A percentile compares a stretch with the other conserved stretches of the same genome.
These are phyloP conservation scores for Cerceris ruficornis DNA, from an alignment of 2,888 invertebrate species.

Conservation along the genomic window DNA sequence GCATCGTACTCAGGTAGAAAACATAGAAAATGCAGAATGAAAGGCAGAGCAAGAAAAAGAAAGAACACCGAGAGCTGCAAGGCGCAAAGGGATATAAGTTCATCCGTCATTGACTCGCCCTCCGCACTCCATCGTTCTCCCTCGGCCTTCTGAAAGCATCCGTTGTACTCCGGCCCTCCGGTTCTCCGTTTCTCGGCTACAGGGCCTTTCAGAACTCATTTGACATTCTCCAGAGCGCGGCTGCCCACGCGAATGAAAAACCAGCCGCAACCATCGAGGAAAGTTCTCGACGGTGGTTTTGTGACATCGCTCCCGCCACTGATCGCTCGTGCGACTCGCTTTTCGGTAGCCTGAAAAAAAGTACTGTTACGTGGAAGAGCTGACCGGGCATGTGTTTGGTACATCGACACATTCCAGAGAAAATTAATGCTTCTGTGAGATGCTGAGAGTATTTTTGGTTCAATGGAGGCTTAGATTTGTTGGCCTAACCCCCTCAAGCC, in stretches of 20 bases:
- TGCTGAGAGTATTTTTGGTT: too few species aligned
- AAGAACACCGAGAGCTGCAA: constrained; percentile 2
- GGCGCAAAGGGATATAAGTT: constrained; percentile 42
- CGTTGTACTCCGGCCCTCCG: constrained; percentile 32
- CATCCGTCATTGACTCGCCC: constrained; percentile 54
- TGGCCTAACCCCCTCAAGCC: too few species aligned
- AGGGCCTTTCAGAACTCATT: constrained; percentile 45
- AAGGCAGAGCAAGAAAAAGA: background rate
- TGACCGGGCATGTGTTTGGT: too few species aligned
- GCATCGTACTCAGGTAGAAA: too few species aligned
- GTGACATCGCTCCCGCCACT: constrained; percentile 3
- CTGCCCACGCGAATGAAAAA: background rate
- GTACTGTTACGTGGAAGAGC: too few species aligned
- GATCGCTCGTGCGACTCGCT: constrained; percentile 1
- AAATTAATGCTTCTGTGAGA: too few species aligned
- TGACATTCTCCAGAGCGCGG: constrained; percentile 44
- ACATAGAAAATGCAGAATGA: background rate
- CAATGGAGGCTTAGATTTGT: too few species aligned
- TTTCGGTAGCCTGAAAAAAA: constrained; percentile 13
- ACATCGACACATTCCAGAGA: too few species aligned
- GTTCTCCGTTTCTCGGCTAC: constrained; percentile 21
- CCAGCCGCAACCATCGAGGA: background rate
- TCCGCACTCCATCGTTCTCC: constrained; percentile 45
- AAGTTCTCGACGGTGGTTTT: constrained; percentile 2
- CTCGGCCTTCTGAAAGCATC: constrained; percentile 45